Evolutionary conservation across 2,888 invertebrate species (phyloP).

Genomic region (Diloba caeruleocephala): DNA sequence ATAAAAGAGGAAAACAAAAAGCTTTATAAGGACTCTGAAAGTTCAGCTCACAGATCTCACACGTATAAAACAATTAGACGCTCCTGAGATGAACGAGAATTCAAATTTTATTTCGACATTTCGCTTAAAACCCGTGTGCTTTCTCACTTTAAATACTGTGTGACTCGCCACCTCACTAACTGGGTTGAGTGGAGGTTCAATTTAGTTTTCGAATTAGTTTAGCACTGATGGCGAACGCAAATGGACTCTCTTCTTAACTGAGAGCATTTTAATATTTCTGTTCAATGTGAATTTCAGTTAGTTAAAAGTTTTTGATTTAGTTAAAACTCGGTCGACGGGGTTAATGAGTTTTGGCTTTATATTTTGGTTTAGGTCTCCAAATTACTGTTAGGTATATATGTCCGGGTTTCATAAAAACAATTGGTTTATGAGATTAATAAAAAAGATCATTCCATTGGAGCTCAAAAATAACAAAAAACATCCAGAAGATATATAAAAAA

Average conservation of each 20-base stretch:
- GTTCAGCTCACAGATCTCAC: neutral
- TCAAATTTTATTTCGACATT: too few species aligned
- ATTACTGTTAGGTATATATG: too few species aligned
- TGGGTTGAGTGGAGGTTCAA: conserved; percentile 72
- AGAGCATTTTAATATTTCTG: conserved; percentile 37
- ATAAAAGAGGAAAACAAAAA: too few species aligned
- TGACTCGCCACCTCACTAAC: conserved; percentile 63
- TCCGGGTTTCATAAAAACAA: too few species aligned
- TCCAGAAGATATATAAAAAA: too few species aligned
- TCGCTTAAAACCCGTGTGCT: conserved; percentile 16
- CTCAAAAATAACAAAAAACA: too few species aligned
- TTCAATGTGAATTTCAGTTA: conserved; percentile 1
- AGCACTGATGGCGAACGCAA: conserved; percentile 57
- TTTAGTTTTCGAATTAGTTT: conserved; percentile 70
- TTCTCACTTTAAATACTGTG: conserved; percentile 27
- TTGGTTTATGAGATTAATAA: neutral
- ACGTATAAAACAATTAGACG: neutral
- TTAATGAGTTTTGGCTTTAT: neutral
- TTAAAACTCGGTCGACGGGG: neutral
- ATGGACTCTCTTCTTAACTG: conserved; percentile 33
- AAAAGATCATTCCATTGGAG: too few species aligned
- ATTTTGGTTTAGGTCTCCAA: neutral
- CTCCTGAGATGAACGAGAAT: neutral
- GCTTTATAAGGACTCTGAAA: too few species aligned
- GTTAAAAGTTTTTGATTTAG: neutral